Base-by-base conservation (phyloP, 1,140 invertebrate genomes). In the Platyscapa corneri region DNA sequence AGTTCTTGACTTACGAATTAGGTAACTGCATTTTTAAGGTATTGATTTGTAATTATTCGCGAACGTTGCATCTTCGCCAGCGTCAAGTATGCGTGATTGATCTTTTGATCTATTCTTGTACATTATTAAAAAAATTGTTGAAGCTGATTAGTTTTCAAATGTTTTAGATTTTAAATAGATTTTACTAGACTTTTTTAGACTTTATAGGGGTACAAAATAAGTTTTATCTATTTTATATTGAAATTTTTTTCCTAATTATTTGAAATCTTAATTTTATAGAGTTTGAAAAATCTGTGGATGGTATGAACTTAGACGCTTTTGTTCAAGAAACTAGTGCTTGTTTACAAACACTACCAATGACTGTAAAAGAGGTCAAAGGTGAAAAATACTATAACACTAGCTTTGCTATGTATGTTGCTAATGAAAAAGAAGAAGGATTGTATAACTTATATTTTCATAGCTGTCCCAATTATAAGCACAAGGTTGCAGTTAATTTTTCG, bases 361-460 rank as follows among this genome's bases (percentile, higher is more conserved):
- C 87, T 27, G 78, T 87, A 20, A 88, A 89, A 34, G 88, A 77
- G 8, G 77, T 90, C 10, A 91, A 90, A 30, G 88, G 87, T 23
- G 90, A 91, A 74, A 91, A 87, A 60, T 92, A 90, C 82, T 93
- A 90, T 64, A 93, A 92, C 77, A 88, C 89, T 37, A 93, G 89
- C 46, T 99, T 99, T 92, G 95, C 95, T 16, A 96, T 99, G 92
- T 95, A 95, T 86, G 96, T 99, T 72, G 95, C 95, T 0, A 95
- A 94, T 10, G 93, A 96, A 65, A 94, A 95, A 67, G 97, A 99
- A 89, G 97, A 98, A 93, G 99, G 99, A 6, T 94, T 99, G 0
- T 99, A 99, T 92, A 98, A 97, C 93, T 94, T 99, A 23, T 98
- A 97, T 90, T 99, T 99, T 90, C 98, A 99, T 92, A 99, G 97